phyloP scores from a whole-genome alignment of 2,113 vertebrate genomes.

The Bungarus multicinctus region DNA sequence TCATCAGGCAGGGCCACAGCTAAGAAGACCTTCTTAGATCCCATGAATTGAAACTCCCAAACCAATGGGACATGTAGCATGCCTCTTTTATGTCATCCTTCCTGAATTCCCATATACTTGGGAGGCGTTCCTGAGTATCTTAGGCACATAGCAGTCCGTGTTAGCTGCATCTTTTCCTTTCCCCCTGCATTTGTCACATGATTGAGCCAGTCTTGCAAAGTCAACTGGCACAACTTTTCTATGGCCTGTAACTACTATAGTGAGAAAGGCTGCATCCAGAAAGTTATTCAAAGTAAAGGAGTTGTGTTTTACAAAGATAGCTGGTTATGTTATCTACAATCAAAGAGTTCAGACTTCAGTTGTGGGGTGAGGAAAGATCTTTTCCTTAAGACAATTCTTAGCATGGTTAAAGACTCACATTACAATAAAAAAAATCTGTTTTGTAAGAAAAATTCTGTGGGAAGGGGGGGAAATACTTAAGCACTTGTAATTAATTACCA shows the following conservation, averaged over 20 bases:
- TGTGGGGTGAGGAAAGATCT: neutral
- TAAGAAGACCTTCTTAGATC: neutral
- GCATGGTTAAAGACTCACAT: neutral
- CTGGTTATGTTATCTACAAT: neutral
- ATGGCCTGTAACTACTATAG: neutral
- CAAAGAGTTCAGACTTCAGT: neutral
- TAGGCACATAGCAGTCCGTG: neutral
- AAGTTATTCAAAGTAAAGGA: neutral
- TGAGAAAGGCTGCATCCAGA: neutral
- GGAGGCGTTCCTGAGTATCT: neutral
- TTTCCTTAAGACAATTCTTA: neutral
- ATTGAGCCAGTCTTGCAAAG: neutral
- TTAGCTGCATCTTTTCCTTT: neutral
- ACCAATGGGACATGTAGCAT: neutral
- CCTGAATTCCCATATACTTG: neutral
- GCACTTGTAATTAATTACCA: neutral
- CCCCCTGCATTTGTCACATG: neutral
- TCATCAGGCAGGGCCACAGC: neutral
- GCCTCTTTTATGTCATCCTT: neutral
- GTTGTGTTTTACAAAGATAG: neutral
- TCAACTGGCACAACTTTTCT: neutral
- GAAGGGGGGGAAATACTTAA: accelerated
- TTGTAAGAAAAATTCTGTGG: neutral
- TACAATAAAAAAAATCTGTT: neutral
- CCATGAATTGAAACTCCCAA: neutral